phyloP scores from a whole-genome alignment of 2,113 vertebrate species.

The Capreolus pygargus region DNA sequence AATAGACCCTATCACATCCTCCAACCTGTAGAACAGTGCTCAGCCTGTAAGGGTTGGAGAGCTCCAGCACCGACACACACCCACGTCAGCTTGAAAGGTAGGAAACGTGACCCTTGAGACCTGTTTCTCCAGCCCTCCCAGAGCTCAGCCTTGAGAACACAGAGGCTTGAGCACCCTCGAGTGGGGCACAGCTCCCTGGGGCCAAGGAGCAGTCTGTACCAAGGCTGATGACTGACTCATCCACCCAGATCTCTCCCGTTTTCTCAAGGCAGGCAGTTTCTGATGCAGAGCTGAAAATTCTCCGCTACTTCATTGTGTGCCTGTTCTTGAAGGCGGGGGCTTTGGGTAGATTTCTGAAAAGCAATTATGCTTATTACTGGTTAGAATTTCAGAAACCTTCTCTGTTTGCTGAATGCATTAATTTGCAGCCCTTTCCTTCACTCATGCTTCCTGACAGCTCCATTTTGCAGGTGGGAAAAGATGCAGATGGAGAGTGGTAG shows the following conservation, averaged over 20 bases:
- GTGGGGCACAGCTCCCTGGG: neutral
- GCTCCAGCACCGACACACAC: neutral
- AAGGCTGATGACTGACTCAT: constrained; percentile 16
- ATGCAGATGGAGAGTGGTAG: neutral
- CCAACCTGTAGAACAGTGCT: neutral
- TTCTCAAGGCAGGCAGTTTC: neutral
- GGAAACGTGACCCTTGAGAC: neutral
- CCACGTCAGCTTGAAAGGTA: neutral
- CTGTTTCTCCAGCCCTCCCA: neutral
- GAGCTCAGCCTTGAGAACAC: neutral
- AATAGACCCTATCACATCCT: neutral
- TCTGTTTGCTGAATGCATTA: constrained; percentile 64
- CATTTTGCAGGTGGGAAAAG: constrained; percentile 58
- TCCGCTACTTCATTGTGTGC: neutral
- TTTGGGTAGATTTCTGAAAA: constrained; percentile 51
- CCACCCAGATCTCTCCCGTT: neutral
- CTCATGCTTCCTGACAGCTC: constrained; percentile 64
- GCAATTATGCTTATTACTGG: constrained; percentile 76
- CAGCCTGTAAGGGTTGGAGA: neutral
- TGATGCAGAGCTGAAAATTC: neutral
- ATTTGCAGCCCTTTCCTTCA: constrained; percentile 55
- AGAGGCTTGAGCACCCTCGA: neutral
- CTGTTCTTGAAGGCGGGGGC: constrained; percentile 35
- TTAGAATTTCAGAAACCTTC: constrained; percentile 71
- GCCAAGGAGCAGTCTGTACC: neutral